phyloP scores from a whole-genome alignment of 2,888 invertebrate species.

The Patella ulyssiponensis region DNA sequence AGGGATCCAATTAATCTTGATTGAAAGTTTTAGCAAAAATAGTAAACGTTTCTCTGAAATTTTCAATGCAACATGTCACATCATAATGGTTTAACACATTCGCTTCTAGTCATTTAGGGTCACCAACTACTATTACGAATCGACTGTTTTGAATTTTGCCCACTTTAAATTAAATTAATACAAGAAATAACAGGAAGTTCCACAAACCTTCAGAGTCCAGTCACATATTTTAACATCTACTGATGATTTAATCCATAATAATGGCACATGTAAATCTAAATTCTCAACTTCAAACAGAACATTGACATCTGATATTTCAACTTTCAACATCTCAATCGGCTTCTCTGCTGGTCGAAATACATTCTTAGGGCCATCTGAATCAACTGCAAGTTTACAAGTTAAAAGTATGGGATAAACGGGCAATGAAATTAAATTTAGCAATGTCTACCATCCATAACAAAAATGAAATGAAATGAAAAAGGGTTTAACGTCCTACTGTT shows the following conservation, averaged over 20 bases:
- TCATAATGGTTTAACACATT: background rate
- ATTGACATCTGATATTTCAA: slow-evolving; percentile 77
- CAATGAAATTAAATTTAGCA: too few relatives aligned
- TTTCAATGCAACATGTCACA: background rate
- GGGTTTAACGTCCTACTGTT: too few relatives aligned
- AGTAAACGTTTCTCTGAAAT: too few relatives aligned
- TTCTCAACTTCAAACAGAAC: slow-evolving; percentile 79
- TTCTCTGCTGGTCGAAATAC: slow-evolving; percentile 40
- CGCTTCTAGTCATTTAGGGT: background rate
- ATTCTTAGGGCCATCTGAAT: background rate
- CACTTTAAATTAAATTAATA: background rate
- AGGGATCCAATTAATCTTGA: too few relatives aligned
- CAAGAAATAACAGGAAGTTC: background rate
- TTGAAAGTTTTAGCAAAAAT: too few relatives aligned
- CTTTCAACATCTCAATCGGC: slow-evolving; percentile 75
- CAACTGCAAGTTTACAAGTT: too few relatives aligned
- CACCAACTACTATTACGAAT: background rate
- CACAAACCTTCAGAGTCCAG: slow-evolving; percentile 77
- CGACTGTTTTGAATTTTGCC: background rate
- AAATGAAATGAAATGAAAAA: too few relatives aligned
- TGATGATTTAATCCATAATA: slow-evolving; percentile 76
- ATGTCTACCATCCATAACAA: too few relatives aligned
- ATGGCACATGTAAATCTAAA: slow-evolving; percentile 73
- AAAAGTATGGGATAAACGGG: too few relatives aligned
- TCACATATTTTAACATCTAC: slow-evolving; percentile 78